A percentile compares a stretch with the other conserved stretches of the same genome.
phyloP scores from a whole-genome alignment of 2,113 vertebrate genomes.

The Ochotona princeps region DNA sequence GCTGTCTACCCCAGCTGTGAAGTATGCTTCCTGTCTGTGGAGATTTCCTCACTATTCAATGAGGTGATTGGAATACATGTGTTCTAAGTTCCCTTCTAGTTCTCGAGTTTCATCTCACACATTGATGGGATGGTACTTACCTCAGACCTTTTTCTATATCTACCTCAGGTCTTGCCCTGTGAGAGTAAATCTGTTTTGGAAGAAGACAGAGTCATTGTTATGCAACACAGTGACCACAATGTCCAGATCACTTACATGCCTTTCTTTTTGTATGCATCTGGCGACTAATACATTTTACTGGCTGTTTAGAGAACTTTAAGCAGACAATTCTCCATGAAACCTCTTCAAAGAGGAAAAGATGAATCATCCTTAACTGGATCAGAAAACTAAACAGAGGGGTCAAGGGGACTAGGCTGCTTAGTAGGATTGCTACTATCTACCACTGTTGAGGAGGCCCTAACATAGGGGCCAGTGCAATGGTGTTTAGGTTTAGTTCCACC shows the following conservation, averaged over 20 bases:
- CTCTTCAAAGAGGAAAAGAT: no score
- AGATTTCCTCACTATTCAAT: no score
- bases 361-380: neutral
- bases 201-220: slow-evolving; percentile 36
- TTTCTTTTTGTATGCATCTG: neutral
- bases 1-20: no score
- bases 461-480: neutral
- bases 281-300: neutral
- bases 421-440: neutral
- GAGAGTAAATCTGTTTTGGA: slow-evolving; percentile 64
- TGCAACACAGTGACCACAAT: neutral
- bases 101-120: neutral
- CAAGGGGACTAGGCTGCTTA: no score
- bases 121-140: slow-evolving; percentile 49
- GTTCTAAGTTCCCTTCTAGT: neutral
- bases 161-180: neutral
- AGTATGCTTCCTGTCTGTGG: neutral
- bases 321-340: neutral
- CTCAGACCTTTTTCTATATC: neutral
- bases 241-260: no score
- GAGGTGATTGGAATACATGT: no score
- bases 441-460: neutral
- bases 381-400: neutral
- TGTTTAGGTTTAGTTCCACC: no score
- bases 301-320: neutral